Percentiles rank a stretch among this genome's conserved stretches.
These are phyloP conservation scores for Hemibagrus wyckioides DNA, from an alignment of 2,113 vertebrate species.

Conservation along the genomic window DNA sequence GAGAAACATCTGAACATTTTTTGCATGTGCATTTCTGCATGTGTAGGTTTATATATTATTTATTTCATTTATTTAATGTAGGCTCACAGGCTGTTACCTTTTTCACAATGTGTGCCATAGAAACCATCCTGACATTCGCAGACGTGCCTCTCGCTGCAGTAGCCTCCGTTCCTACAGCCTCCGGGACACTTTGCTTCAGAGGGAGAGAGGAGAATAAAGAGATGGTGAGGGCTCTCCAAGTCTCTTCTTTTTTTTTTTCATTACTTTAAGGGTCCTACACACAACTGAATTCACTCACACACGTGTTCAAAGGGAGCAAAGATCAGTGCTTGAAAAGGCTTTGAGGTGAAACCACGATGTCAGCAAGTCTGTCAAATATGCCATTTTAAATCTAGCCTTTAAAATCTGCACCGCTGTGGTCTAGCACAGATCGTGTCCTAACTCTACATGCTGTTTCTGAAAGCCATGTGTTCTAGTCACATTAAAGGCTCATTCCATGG, in stretches of 20 bases:
- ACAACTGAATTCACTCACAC: conserved; percentile 35
- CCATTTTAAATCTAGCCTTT: background rate
- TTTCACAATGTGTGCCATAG: conserved; percentile 87
- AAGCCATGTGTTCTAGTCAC: conserved; percentile 40
- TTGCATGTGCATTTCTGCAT: background rate
- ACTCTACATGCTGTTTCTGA: conserved; percentile 20
- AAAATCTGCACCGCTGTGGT: conserved; percentile 1
- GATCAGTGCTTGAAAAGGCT: conserved; percentile 36
- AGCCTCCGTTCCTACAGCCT: conserved; percentile 85
- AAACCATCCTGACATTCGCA: conserved; percentile 88
- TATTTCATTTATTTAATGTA: background rate
- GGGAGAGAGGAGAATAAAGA: conserved; percentile 25
- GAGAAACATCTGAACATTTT: conserved; percentile 21
- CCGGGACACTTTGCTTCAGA: conserved; percentile 81
- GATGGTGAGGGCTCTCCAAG: conserved; percentile 30
- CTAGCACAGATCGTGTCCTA: background rate
- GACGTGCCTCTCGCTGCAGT: conserved; percentile 83
- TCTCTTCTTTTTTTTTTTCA: conserved; percentile 25
- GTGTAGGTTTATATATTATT: background rate
- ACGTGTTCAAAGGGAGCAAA: conserved; percentile 24
- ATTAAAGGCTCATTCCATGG: conserved; percentile 38
- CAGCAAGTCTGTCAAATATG: conserved; percentile 33
- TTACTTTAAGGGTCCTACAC: conserved; percentile 48
- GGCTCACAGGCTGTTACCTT: conserved; percentile 73
- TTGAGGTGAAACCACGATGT: conserved; percentile 49